Base-by-base conservation (phyloP, 2,888 invertebrate genomes). In the Coelinius sp. region DNA sequence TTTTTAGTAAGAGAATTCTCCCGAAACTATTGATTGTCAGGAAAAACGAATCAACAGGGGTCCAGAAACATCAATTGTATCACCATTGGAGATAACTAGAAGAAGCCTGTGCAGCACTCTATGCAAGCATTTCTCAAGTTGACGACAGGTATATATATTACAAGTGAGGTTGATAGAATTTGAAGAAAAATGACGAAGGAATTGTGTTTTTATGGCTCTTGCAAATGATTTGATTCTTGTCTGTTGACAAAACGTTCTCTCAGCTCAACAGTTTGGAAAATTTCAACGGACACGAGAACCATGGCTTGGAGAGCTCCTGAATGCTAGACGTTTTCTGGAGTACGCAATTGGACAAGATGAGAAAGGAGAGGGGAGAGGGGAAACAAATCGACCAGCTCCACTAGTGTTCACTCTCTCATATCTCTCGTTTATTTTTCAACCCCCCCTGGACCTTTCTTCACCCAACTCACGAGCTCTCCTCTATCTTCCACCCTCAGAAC, bases 291-390 rank as follows among this genome's bases (percentile, higher is more conserved):
- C 59, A 31, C 35, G 12, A 20, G 31, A 31, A 35, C 59, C 27
- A 59, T 53, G n/a, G 25, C 53, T 25, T 35, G 31, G 31, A 59
- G 59, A 31, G 31, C 59, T 35, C 59, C 59, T 59, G 59, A 27
- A 59, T 59, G 59, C 35, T 59, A 59, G 31, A 31, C 59, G 17
- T 25, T 20, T 59, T 17, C n/a, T 27, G 38, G 67, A 41, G 62
- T 25, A 69, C 71, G 64, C 46, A 62, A 66, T 65, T 44, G 70
- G 38, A 63, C 49, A 69, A 66, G 68, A 52, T 71, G 66, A 52
- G 66, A 63, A 24, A 49, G 44, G 72, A 68, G 17, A 25, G 2
- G 14, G 17, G 31, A 59, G 46, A 69, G 49, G 53, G 27, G 44
- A 69, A 69, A 53, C 41, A 53, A 53, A 68, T 68, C 35, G 52